Base-by-base conservation (phyloP, 2,113 vertebrate genomes). In the Vulpes ferrilata region DNA sequence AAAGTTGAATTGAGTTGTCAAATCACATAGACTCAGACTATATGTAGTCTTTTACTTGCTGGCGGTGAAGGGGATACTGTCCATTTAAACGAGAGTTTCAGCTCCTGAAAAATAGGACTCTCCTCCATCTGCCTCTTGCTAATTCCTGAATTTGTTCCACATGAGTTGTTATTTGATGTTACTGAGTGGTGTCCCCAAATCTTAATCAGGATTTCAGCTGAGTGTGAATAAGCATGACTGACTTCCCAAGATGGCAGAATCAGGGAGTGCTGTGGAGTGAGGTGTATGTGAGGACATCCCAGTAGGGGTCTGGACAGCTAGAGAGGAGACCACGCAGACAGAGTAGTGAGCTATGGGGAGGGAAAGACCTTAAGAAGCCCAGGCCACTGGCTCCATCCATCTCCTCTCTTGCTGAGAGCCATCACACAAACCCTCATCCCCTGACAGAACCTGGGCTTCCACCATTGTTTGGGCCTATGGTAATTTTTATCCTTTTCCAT, bases 161-260 rank as follows among this genome's bases (percentile, higher is more conserved):
- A 4, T 19, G 11, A 90, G 13, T 94, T 90, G 35, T 71, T 86
- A 53, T 30, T 95, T 95, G 59, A 89, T 87, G 74, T 89, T 62
- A 87, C 38, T 59, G 30, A 8, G 16, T 74, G 6, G 3, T 86
- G 0, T 90, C n/a, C 38, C 38, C 7, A 84, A 80, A 80, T 86
- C 17, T 88, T 84, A 95, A 62, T 48, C 53, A 55, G 16, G 67
- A 23, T 86, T 80, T 38, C 78, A 30, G 27, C 30, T 43, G 60
- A 23, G 11, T 62, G 12, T 81, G 71, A 48, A 23, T 25, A 8
- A 55, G 25, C 83, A 32, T 78, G n/a, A 88, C 25, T 71, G 67
- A 30, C 53, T 81, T 82, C 30, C 64, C 25, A 65, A 80, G 53
- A 57, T 62, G 86, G 32, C 9, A 88, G 32, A 65, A 64, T 38